Conservation (phyloP, 2,888 invertebrate genomes). For the Ectemnius lituratus region DNA sequence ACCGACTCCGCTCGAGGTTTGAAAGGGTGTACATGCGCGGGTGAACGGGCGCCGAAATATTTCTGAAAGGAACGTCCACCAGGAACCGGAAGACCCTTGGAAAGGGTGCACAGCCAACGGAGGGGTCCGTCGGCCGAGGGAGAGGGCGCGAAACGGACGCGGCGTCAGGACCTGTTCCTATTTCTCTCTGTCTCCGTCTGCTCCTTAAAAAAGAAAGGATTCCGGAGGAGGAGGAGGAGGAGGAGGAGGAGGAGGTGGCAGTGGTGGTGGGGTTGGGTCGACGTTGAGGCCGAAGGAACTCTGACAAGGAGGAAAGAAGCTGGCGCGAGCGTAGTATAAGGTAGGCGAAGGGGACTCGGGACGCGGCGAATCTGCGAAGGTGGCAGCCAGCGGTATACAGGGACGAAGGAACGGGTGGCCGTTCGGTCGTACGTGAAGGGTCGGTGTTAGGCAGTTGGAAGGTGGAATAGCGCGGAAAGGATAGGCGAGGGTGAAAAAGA, state of each 20-base stretch:
- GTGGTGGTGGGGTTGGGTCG: too few relatives aligned
- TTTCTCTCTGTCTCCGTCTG: too few relatives aligned
- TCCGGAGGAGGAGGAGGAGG: too few relatives aligned
- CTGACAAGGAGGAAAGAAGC: conserved; percentile 5
- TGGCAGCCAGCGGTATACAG: conserved; percentile 29
- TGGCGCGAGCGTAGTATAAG: background rate
- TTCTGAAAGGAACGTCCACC: conserved; percentile 48
- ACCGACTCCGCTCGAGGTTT: conserved; percentile 24
- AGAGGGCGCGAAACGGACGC: background rate
- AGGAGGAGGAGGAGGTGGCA: too few relatives aligned
- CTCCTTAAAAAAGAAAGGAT: too few relatives aligned
- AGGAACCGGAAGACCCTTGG: conserved; percentile 45
- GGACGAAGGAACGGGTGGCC: conserved; percentile 60
- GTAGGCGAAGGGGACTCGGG: conserved; percentile 2
- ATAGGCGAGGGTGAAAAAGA: conserved; percentile 35
- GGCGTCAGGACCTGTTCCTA: background rate
- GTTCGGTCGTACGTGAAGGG: conserved; percentile 63
- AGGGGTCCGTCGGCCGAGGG: conserved; percentile 21
- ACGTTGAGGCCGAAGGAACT: background rate
- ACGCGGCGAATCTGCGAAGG: conserved; percentile 21
- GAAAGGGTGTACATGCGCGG: conserved; percentile 48
- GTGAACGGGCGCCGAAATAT: conserved; percentile 54
- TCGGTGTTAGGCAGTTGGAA: conserved; percentile 66
- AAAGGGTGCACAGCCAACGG: conserved; percentile 39
- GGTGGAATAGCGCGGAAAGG: conserved; percentile 52